Evolutionary conservation across 2,888 invertebrate genomes (phyloP), one percentile per base, ranked within the genome.

Genomic region (Zonitis immaculata): DNA sequence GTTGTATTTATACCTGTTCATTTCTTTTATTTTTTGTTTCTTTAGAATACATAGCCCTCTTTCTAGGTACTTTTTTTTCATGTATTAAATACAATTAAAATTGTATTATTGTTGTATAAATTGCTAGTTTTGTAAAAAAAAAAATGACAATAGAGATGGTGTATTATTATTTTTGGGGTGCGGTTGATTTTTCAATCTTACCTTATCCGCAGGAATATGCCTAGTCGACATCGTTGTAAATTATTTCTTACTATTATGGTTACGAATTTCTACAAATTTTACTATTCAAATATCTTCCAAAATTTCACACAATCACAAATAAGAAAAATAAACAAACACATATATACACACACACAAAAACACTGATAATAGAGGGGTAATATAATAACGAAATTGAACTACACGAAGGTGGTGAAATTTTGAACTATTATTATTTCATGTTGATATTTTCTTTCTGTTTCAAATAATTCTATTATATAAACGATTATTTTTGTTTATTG

Each of bases 121-220:
- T 22, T 22, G 22, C 22, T 22, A 22, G 3, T 22, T 22, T 22
- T 22, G 22, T 4, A 22, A 4, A 22, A 4, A 4, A 3, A 22
- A 22, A 22, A 22, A 4, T 22, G 22, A 22, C 6, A 12, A 14
- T 30, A 5, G 35, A 5, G 9, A 27, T 9, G 9, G 8, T 3
- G n/a, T 2, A 1, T 22, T 27, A 1, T 27, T 18, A 16, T 39
- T 11, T 3, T n/a, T 11, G 39, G 72, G 72, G 73, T 71, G 72
- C 72, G 73, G 72, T 84, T 84, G 74, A 53, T 2, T 47, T n/a
- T 30, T 14, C 26, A 25, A 60, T 59, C 80, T 78, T 78, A 88
- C 89, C 88, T 89, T 89, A 82, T 89, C 88, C 78, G 88, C 86
- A 76, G 89, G 88, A 80, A 88, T 85, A 79, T 86, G 87, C 80